A percentile compares a stretch with the other conserved stretches of the same genome.
These are phyloP conservation scores for Hypanus sabinus DNA, from an alignment of 2,113 vertebrate genomes.

Conservation along the genomic window DNA sequence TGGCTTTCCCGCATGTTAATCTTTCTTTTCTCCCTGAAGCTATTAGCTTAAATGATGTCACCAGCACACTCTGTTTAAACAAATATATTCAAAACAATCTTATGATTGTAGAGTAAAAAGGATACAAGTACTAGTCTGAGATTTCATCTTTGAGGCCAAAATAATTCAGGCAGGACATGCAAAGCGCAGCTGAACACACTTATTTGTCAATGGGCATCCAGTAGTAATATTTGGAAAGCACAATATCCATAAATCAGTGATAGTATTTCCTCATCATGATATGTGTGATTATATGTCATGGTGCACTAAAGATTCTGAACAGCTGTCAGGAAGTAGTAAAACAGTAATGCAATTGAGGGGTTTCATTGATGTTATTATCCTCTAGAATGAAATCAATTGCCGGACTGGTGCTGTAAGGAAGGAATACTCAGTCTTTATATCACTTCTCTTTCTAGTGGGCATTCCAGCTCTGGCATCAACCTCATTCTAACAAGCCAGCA, in stretches of 20 bases:
- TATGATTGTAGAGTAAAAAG: neutral
- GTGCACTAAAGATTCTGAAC: neutral
- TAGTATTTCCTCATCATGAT: neutral
- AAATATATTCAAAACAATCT: conserved; percentile 8
- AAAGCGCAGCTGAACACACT: neutral
- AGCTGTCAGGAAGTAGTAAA: neutral
- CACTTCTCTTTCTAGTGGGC: neutral
- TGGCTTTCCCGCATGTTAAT: neutral
- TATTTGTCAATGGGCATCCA: neutral
- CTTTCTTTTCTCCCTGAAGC: neutral
- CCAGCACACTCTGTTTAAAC: neutral
- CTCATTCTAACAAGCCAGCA: neutral
- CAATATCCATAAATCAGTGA: neutral
- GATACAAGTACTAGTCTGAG: neutral
- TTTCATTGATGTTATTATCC: neutral
- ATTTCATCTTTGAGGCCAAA: neutral
- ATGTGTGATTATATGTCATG: neutral
- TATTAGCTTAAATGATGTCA: neutral
- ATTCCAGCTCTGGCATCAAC: neutral
- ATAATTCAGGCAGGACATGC: neutral
- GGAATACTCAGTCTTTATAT: neutral
- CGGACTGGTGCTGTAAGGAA: neutral
- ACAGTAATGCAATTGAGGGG: neutral
- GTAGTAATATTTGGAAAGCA: neutral
- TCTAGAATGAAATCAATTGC: neutral